Evolutionary conservation across 2,797 vertebrate species (phyloP).

Genomic region (Acanthopagrus latus): DNA sequence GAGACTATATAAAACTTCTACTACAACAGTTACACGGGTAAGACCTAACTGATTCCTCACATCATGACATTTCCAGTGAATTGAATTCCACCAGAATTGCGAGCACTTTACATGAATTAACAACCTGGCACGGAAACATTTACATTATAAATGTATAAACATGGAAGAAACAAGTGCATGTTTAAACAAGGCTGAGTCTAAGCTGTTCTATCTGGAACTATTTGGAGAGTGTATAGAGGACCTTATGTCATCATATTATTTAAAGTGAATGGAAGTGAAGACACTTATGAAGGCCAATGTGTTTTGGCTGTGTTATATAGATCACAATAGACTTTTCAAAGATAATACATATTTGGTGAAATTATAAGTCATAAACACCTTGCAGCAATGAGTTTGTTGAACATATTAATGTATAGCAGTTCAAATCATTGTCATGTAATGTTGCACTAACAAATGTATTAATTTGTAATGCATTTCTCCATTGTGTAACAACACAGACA

Average conservation of each 20-base stretch:
- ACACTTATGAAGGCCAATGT: neutral
- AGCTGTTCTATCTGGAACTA: conserved; percentile 1
- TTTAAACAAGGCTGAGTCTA: conserved; percentile 4
- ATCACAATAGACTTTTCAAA: neutral
- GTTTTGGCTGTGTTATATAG: conserved; percentile 15
- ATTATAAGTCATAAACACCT: conserved; percentile 10
- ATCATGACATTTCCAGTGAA: conserved; percentile 75
- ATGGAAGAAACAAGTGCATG: conserved; percentile 61
- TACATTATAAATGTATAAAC: conserved; percentile 23
- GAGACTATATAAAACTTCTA: conserved; percentile 86
- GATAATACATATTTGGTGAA: neutral
- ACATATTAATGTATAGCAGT: neutral
- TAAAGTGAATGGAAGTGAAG: neutral
- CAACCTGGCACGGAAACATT: conserved; percentile 13
- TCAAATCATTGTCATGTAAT: conserved; percentile 7
- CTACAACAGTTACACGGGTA: conserved; percentile 86
- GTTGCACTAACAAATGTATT: conserved; percentile 18
- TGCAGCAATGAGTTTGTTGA: neutral
- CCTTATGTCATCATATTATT: neutral
- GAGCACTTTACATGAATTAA: conserved; percentile 17
- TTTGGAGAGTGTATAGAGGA: neutral
- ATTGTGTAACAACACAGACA: conserved; percentile 17
- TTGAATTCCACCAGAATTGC: conserved; percentile 43
- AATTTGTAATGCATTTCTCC: conserved; percentile 3
- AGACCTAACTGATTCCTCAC: conserved; percentile 88